Evolutionary conservation across 2,113 vertebrate species (phyloP).

Genomic region (Meriones unguiculatus): DNA sequence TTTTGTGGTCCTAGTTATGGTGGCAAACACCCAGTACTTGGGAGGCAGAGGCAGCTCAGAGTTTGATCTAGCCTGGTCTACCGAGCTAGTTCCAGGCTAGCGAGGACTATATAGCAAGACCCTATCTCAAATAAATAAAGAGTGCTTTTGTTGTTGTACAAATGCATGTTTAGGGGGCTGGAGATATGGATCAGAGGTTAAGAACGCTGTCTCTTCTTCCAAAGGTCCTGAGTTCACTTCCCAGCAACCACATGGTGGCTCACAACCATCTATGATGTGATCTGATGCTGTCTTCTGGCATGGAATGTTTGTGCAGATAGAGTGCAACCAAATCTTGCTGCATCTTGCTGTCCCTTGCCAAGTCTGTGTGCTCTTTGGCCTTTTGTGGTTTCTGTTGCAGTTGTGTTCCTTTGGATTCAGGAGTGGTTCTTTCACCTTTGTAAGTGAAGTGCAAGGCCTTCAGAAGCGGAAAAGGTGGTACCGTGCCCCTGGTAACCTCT

Average conservation of each 20-base stretch:
- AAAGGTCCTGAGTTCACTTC: no score
- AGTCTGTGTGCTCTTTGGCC: not conserved
- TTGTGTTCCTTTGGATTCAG: conserved; percentile 64
- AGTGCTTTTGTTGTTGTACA: not conserved
- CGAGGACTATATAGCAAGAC: not conserved
- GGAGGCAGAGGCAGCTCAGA: not conserved
- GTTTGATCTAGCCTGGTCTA: not conserved
- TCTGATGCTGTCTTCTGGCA: no score
- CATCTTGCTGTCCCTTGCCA: conserved; percentile 54
- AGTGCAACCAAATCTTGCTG: no score
- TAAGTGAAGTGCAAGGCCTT: conserved; percentile 64
- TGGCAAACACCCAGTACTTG: not conserved
- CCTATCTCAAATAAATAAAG: not conserved
- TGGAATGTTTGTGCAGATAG: no score
- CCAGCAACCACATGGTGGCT: no score
- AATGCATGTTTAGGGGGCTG: not conserved
- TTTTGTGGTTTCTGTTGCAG: conserved; percentile 49
- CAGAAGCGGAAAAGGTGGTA: conserved; percentile 68
- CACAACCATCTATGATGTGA: no score
- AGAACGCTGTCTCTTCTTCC: no score
- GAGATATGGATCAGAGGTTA: no score
- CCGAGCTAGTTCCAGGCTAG: not conserved
- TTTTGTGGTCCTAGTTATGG: not conserved
- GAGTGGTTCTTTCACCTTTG: conserved; percentile 63
- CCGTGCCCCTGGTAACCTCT: not conserved